phyloP scores from a whole-genome alignment of 37 sponge, comb jelly and placozoan genomes.

The Cliona cf. orientalis region DNA sequence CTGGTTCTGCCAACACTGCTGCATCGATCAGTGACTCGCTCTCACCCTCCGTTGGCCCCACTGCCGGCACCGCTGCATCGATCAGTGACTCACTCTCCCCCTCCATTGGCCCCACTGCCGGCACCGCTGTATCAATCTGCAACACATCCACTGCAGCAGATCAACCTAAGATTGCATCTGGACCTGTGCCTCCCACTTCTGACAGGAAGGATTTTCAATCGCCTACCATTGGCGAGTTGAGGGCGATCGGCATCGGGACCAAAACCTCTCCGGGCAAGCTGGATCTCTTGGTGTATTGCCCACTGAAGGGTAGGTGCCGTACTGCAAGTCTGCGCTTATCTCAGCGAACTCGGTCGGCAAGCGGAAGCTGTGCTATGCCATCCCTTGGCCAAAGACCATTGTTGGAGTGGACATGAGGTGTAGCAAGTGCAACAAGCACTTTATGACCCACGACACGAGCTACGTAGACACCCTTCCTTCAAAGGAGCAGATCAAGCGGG shows the following conservation, averaged over 20 bases:
- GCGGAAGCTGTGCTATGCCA: slow-evolving; percentile 34
- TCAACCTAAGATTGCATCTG: neutral
- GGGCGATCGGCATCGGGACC: slow-evolving; percentile 36
- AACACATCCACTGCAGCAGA: neutral
- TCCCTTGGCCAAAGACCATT: slow-evolving; percentile 55
- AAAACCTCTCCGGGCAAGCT: slow-evolving; percentile 32
- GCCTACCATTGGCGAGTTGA: slow-evolving; percentile 19
- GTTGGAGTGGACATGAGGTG: slow-evolving; percentile 46
- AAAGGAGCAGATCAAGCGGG: slow-evolving; percentile 36
- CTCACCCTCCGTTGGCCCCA: neutral
- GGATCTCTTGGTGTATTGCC: slow-evolving; percentile 44
- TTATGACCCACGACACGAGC: slow-evolving; percentile 45
- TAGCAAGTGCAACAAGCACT: slow-evolving; percentile 46
- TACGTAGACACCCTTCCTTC: slow-evolving; percentile 52
- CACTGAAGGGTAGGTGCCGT: no score
- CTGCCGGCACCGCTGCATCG: slow-evolving; percentile 10
- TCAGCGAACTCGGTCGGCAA: no score
- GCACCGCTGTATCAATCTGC: neutral
- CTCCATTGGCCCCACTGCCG: neutral
- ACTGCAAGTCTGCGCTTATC: no score
- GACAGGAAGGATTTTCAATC: slow-evolving; percentile 16
- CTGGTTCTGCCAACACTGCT: slow-evolving; percentile 10
- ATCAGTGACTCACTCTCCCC: neutral
- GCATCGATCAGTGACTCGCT: neutral
- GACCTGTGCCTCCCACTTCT: slow-evolving; percentile 27